Evolutionary conservation across 2,888 invertebrate genomes (phyloP).

Genomic region (Notodonta dromedarius): DNA sequence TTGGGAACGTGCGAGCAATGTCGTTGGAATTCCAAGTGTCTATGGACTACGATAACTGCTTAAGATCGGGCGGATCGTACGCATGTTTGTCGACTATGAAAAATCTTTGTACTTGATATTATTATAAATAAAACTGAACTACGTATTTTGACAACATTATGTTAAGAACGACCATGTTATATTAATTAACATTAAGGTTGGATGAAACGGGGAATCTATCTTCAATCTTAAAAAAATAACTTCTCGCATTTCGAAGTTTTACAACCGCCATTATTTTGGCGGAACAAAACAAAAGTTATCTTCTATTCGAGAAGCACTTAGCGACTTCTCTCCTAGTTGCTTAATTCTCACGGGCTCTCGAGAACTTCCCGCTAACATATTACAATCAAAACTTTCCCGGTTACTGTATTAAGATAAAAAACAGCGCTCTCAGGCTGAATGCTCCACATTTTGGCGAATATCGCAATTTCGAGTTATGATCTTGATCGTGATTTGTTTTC

Average conservation of each 20-base stretch:
- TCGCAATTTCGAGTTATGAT: not conserved
- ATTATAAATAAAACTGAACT: too few species aligned
- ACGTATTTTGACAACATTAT: too few species aligned
- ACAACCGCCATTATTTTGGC: constrained; percentile 5
- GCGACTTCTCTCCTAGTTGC: constrained; percentile 18
- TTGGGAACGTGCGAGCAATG: too few species aligned
- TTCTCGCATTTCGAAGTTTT: constrained; percentile 5
- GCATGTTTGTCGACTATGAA: too few species aligned
- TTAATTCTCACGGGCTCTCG: constrained; percentile 16
- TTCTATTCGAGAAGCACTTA: constrained; percentile 24
- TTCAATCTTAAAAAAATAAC: constrained; percentile 8
- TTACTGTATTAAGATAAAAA: constrained; percentile 10
- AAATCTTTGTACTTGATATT: too few species aligned
- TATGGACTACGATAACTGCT: too few species aligned
- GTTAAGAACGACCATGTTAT: too few species aligned
- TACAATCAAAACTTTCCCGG: constrained; percentile 14
- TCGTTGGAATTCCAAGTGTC: too few species aligned
- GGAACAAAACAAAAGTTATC: constrained; percentile 27
- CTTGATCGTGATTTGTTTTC: not conserved
- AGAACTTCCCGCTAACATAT: constrained; percentile 21
- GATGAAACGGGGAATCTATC: not conserved
- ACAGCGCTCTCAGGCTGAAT: not conserved
- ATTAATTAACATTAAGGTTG: not conserved
- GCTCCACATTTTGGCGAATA: not conserved
- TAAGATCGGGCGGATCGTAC: too few species aligned